These are phyloP conservation scores for Crax fasciolata DNA, from an alignment of 2,797 vertebrate genomes.

Conservation along the genomic window DNA sequence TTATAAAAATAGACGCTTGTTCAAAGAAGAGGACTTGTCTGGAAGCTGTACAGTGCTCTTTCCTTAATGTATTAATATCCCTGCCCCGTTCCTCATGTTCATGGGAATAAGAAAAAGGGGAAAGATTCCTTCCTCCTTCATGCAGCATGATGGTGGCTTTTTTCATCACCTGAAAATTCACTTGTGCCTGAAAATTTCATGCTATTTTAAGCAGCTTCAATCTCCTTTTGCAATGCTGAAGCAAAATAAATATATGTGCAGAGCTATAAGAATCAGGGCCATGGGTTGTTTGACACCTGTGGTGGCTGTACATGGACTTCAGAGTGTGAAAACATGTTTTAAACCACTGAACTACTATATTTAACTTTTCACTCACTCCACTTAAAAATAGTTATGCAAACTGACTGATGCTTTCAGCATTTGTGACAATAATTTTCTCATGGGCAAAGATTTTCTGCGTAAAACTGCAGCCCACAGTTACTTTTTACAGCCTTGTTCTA, in stretches of 20 bases:
- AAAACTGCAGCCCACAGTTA: conserved; percentile 56
- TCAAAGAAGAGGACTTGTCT: background rate
- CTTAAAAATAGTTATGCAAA: conserved; percentile 54
- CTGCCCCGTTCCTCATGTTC: background rate
- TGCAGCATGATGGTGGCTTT: background rate
- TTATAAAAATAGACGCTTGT: background rate
- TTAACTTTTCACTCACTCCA: conserved; percentile 37
- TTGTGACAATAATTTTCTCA: conserved; percentile 68
- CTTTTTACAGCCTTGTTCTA: conserved; percentile 50
- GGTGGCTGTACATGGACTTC: background rate
- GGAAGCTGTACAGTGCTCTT: background rate
- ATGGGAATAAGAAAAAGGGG: background rate
- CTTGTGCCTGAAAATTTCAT: background rate
- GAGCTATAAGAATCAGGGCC: background rate
- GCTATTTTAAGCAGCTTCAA: background rate
- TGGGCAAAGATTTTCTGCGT: conserved; percentile 19
- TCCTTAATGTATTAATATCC: conserved; percentile 1
- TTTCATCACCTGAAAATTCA: background rate
- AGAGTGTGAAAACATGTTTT: conserved; percentile 26
- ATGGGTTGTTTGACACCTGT: background rate
- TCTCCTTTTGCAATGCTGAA: background rate
- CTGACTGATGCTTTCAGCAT: conserved; percentile 31
- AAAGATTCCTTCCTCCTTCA: background rate
- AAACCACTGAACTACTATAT: conserved; percentile 14
- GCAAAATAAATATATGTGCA: background rate